A percentile compares a stretch with the other conserved stretches of the same genome.
phyloP scores from a whole-genome alignment of 2,113 vertebrate genomes.

The Chlamydotis undulata region DNA sequence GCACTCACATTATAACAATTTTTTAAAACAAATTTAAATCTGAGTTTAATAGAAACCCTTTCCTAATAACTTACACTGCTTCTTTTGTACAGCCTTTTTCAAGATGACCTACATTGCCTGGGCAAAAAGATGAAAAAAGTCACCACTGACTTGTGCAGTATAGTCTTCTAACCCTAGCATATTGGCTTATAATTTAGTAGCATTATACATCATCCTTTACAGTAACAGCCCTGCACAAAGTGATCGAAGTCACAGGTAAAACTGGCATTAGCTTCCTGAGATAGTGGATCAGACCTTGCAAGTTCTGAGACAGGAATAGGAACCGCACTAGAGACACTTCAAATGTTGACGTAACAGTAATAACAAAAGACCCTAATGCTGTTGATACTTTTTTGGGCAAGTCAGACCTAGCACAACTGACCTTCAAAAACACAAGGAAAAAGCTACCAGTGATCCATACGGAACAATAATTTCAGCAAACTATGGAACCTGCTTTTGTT shows the following conservation, averaged over 20 bases:
- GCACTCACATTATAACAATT: neutral
- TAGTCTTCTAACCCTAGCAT: neutral
- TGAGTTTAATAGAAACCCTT: neutral
- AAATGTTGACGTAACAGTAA: neutral
- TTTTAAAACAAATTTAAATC: neutral
- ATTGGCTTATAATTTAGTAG: neutral
- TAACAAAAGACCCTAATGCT: neutral
- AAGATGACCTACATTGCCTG: conserved; percentile 12
- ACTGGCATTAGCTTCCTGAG: neutral
- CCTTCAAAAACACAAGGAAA: conserved; percentile 36
- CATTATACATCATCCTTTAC: neutral
- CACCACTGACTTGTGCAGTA: neutral
- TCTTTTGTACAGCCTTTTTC: neutral
- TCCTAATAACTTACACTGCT: neutral
- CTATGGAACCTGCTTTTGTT: neutral
- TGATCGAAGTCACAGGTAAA: neutral
- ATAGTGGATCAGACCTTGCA: neutral
- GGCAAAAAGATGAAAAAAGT: conserved; percentile 38
- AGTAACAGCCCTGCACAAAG: neutral
- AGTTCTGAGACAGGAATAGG: neutral
- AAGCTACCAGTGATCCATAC: neutral
- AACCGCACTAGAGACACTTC: neutral
- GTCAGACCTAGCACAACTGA: neutral
- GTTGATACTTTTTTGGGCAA: neutral
- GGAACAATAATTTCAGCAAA: neutral